Evolutionary conservation across 2,888 invertebrate genomes (phyloP), one percentile per base, ranked within the genome.

Genomic region (Caradrina kadenii): DNA sequence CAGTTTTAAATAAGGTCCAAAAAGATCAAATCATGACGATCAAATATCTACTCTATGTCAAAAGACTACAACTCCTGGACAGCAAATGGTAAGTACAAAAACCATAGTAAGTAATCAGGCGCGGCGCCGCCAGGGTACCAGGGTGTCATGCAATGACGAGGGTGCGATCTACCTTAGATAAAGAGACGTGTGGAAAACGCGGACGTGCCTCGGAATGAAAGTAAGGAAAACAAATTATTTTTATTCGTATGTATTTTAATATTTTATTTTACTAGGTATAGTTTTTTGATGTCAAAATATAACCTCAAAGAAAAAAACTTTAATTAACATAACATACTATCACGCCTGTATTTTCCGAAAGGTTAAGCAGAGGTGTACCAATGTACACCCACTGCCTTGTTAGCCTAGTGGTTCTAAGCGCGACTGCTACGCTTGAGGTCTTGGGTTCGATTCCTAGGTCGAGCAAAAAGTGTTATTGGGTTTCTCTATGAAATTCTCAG

Each of bases 141-240:
- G 76, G 53, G 63, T 55, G 69, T 64, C 73, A 64, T 45, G 54
- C 10, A 45, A 64, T 80, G 80, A 80, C 76, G 67, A 80, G 80
- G 80, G 80, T 80, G 11, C 69, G 83, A 82, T 80, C 69, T 67
- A 80, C 58, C 72, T 76, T 60, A 80, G 80, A 82, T 82, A 76
- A 63, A 82, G 45, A 49, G 50, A 69, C 53, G 68, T 60, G 71
- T 54, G 64, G 67, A 82, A 80, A 59, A 58, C 53, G 39, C n/a
- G 63, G 31, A 79, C 69, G 66, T 66, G 79, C n/a, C 45, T 35
- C 31, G 17, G 26, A 59, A 58, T 67, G 15, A 76, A 66, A 53
- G 21, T 66, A 39, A 45, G 19, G 45, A 21, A 64, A 66, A 66
- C 56, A 31, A 64, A 67, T 50, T 39, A 1, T 2, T 49, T 54